Base-by-base conservation (phyloP, 2,888 invertebrate species). In the Exocentrus adspersus region DNA sequence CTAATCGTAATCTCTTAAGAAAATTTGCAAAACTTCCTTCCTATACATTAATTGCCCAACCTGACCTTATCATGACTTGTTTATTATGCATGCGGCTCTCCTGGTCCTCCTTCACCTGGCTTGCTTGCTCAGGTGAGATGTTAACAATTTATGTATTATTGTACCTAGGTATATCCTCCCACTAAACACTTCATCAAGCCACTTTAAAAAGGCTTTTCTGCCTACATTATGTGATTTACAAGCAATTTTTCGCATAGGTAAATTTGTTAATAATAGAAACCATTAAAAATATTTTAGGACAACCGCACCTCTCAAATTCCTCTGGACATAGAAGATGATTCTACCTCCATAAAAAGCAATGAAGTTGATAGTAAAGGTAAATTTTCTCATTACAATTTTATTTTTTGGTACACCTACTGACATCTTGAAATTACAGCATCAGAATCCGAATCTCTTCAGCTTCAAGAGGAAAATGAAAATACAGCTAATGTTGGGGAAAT, bases 271-370 rank as follows among this genome's bases (percentile, higher is more conserved):
- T 10, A 30, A 19, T 48, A 28, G n/a, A n/a, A n/a, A n/a, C n/a
- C n/a, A n/a, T n/a, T 32, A 14, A 10, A 41, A 50, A 51, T 46
- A 37, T 69, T 67, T 58, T 51, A 69, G 94, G 93, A 94, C 89
- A 92, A 92, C 86, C 93, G 93, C 88, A 91, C 90, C 83, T 93
- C 93, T 80, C 93, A 93, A 86, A 89, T 91, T 86, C 93, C 91
- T 80, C 90, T 93, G 90, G 93, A 93, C 86, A 88, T 92, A 89
- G 94, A 93, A 91, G 94, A 94, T 92, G 94, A 94, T 87, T 90
- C 92, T 78, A 89, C 92, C 79, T 92, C 93, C 71, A 88, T 92
- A 81, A 88, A 90, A 84, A 90, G 90, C 85, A 92, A 90, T 87
- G 93, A 93, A 83, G 89, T 89, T 84, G 93, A 93, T 82, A 85